Evolutionary conservation across 2,113 vertebrate species (phyloP), one percentile per base, ranked within the genome.

Genomic region (Tretioscincus oriximinensis): DNA sequence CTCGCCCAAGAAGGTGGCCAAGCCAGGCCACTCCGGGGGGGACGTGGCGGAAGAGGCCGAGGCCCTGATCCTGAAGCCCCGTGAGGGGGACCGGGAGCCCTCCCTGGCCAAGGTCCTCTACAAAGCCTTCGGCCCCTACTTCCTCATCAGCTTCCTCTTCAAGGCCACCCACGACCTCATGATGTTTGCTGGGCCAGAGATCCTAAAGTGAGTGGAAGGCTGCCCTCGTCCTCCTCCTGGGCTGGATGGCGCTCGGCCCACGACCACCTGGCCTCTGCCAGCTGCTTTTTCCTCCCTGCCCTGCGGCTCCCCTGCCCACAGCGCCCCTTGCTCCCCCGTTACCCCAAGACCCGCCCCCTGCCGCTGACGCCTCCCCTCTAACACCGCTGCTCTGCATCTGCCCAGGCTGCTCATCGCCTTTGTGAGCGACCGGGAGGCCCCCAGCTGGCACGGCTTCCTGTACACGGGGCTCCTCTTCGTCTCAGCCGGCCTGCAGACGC

Each of bases 81-180:
- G 90, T 3, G 91, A 87, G 77, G 96, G 93, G 88, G 92, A 83
- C 2, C 88, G 85, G 41, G 92, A 97, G 11, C 96, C 98, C 0
- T 99, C 98, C 4, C 95, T 99, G 29, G 92, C 97, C 31, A 95
- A 96, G 91, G 98, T 97, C 8, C 91, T 99, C 76, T 99, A 97
- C 86, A 94, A 95, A 87, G 96, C 97, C 21, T 99, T 99, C 2
- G 98, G 97, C 12, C 98, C 98, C 0, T 97, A 99, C 91, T 99
- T 99, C 90, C 94, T 99, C 86, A 95, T 98, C 94, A 99, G 97
- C 92, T 96, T 96, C 86, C 69, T 99, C 7, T 99, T 97, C 77
- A 99, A 99, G 94, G 90, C 97, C 84, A 72, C 94, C 60, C 98
- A 99, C 2, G 98, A 99, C 85, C 80, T 99, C 77, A 94, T 99